phyloP scores from a whole-genome alignment of 2,113 vertebrate genomes.

The Bolborhynchus lineola region DNA sequence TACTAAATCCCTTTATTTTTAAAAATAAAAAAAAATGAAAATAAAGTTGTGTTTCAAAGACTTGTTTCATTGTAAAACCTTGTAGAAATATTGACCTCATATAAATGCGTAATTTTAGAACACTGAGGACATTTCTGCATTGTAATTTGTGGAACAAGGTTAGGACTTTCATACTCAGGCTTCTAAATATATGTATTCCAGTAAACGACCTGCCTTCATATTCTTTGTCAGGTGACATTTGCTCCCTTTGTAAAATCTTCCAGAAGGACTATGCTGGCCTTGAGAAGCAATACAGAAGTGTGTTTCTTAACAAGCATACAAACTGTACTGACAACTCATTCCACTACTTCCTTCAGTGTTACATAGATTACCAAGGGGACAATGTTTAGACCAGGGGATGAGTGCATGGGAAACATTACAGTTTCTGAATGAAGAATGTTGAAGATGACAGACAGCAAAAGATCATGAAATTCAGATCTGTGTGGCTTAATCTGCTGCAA shows the following conservation, averaged over 20 bases:
- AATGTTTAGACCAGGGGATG: constrained; percentile 12
- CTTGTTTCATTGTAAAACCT: not conserved
- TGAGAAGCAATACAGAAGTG: not conserved
- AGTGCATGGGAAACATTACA: constrained; percentile 6
- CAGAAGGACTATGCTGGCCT: constrained; percentile 29
- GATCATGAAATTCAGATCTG: constrained; percentile 64
- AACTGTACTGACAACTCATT: constrained; percentile 4
- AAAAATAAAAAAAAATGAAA: not conserved
- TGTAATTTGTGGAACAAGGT: constrained; percentile 36
- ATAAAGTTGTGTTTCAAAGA: not conserved
- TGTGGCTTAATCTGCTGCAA: constrained; percentile 33
- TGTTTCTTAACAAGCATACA: not conserved
- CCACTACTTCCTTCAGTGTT: not conserved
- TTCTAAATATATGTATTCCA: constrained; percentile 3
- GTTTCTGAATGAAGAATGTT: constrained; percentile 13
- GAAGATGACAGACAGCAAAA: constrained; percentile 61
- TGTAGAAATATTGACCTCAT: not conserved
- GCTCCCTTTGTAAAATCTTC: not conserved
- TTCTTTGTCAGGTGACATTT: not conserved
- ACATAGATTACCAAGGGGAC: constrained; percentile 12
- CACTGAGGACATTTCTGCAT: not conserved
- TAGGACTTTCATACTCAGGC: not conserved
- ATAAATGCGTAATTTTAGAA: not conserved
- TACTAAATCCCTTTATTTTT: not conserved
- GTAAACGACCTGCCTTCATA: not conserved